phyloP scores from a whole-genome alignment of 2,797 vertebrate genomes.

The Eupleurogrammus muticus region DNA sequence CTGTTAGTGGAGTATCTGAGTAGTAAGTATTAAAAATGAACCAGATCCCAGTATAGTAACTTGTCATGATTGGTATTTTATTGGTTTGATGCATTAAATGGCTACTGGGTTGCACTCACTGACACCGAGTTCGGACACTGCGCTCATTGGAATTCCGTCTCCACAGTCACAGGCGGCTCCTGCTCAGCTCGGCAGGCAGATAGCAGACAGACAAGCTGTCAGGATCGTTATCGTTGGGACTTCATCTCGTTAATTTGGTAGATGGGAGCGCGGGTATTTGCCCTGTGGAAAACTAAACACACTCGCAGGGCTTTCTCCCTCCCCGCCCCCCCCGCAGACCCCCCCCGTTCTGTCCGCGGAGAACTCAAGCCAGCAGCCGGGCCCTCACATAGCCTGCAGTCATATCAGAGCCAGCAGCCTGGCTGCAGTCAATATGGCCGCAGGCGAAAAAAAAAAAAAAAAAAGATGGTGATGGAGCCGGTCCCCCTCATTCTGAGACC shows the following conservation, averaged over 20 bases:
- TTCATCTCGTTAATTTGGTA: constrained; percentile 83
- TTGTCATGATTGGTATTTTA: constrained; percentile 43
- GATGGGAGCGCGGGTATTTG: constrained; percentile 80
- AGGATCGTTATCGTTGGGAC: constrained; percentile 72
- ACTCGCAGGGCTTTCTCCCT: constrained; percentile 55
- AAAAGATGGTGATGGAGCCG: constrained; percentile 67
- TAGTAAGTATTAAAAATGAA: constrained; percentile 28
- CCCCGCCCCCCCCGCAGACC: background rate
- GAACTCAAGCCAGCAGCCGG: constrained; percentile 62
- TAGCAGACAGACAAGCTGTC: constrained; percentile 78
- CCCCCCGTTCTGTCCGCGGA: constrained; percentile 24
- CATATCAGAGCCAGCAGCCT: constrained; percentile 83
- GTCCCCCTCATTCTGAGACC: constrained; percentile 64
- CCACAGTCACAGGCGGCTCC: constrained; percentile 37
- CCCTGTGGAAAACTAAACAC: constrained; percentile 81
- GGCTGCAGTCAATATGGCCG: constrained; percentile 84
- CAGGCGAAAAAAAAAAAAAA: too few species aligned
- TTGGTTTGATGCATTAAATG: constrained; percentile 56
- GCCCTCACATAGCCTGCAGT: constrained; percentile 83
- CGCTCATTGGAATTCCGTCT: constrained; percentile 71
- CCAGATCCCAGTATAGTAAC: constrained; percentile 20
- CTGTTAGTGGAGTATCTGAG: too few species aligned
- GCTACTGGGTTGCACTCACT: constrained; percentile 59
- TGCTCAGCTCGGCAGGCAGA: constrained; percentile 49
- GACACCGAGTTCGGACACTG: constrained; percentile 40